Evolutionary conservation across 2,113 vertebrate genomes (phyloP).

Genomic region (Dendropsophus ebraccatus): DNA sequence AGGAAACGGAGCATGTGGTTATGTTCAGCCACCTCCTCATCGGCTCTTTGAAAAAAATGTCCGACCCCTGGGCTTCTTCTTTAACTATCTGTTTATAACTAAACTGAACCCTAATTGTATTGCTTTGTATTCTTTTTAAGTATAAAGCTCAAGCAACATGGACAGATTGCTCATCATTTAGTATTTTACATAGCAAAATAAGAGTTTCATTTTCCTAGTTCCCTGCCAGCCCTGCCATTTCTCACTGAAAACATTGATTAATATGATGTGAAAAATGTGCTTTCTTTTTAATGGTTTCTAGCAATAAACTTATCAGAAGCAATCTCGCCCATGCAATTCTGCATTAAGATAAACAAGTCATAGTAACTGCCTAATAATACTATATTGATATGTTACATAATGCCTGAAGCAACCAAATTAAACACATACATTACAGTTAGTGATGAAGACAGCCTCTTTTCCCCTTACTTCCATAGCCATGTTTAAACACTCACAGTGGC

Average conservation of each 20-base stretch:
- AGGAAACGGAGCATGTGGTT: no score
- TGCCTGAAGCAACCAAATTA: conserved; percentile 50
- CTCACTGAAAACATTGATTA: conserved; percentile 31
- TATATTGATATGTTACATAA: conserved; percentile 55
- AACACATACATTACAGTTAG: conserved; percentile 55
- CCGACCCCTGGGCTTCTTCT: no score
- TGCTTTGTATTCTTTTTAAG: background rate
- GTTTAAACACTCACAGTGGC: background rate
- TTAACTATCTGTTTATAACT: background rate
- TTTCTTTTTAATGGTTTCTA: conserved; percentile 37
- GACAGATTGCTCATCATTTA: background rate
- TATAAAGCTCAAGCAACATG: background rate
- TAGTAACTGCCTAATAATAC: conserved; percentile 53
- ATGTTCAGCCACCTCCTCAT: no score
- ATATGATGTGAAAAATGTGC: conserved; percentile 15
- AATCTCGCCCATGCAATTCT: conserved; percentile 30
- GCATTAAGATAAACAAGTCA: conserved; percentile 53
- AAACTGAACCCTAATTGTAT: background rate
- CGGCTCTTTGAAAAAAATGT: no score
- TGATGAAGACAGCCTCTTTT: conserved; percentile 40
- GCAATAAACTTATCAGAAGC: conserved; percentile 24
- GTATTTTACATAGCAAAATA: background rate
- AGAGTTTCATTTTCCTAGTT: background rate
- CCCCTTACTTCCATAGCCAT: conserved; percentile 10
- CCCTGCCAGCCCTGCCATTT: background rate